Base-by-base conservation (phyloP, 1,140 invertebrate genomes). In the Calephelis virginiensis region DNA sequence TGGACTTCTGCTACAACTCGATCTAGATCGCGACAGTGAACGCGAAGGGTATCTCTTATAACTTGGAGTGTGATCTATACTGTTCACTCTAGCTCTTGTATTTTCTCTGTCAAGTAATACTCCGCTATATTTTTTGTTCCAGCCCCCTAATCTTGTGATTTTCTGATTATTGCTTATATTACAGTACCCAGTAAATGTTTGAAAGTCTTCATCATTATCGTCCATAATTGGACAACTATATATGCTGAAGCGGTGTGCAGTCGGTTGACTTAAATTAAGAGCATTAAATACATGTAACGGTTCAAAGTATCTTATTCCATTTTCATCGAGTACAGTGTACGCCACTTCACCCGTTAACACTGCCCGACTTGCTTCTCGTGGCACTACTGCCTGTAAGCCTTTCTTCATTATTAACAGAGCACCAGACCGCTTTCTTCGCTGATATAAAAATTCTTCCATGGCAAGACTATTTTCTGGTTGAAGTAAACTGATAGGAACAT, bases 311-410 rank as follows among this genome's bases (percentile, higher is more conserved):
- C 93, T 93, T 37, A 96, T 93, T 17, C 96, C 96, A 71, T 93
- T 93, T 81, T 96, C 95, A 77, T 96, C 95, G 0, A 97, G 90
- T 5, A 96, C 93, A 5, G 95, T 94, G 73, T 96, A 97, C 5
- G 95, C 93, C 1, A 96, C 93, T 84, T 95, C 92, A 12, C 96
- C 96, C 1, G 94, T 95, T 6, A 96, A 84, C 8, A 97, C 95
- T 14, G 93, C 93, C 28, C 94, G 92, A 49, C 95, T 93, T 0
- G 94, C 94, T 81, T 96, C 95, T 49, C 94, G 92, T 0, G 96
- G 96, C 14, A 97, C 93, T 1, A 97, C 95, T 0, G 94, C 94
- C 80, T 96, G 95, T n/a, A 95, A 75, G 13, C 95, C 94, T 76
- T 94, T 94, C 66, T 96, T 96, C 67, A 96, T 92, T 50, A 96